These are phyloP conservation scores for Chrysoperla carnea DNA, from an alignment of 1,140 invertebrate genomes.

Conservation along the genomic window DNA sequence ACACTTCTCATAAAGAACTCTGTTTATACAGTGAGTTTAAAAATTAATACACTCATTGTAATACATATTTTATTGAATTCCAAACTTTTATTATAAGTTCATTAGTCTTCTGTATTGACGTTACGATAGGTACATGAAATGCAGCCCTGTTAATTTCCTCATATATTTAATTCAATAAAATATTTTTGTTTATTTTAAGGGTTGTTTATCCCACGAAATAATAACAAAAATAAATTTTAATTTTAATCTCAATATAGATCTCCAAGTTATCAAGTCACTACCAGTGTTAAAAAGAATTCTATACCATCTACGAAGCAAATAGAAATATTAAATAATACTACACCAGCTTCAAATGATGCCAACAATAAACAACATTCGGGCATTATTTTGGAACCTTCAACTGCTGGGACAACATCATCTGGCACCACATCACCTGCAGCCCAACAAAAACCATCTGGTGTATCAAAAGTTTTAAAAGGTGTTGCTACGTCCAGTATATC, in stretches of 20 bases:
- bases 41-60: no score
- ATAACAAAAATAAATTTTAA: not conserved
- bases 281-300: conserved; percentile 6
- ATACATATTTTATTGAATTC: not conserved
- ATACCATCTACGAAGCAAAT: conserved; percentile 23
- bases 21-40: no score
- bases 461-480: conserved; percentile 23
- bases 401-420: conserved; percentile 17
- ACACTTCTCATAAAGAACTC: no score
- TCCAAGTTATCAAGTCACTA: conserved; percentile 23
- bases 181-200: not conserved
- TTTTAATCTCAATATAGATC: conserved; percentile 13
- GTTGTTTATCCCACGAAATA: not conserved
- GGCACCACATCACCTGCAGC: conserved; percentile 14
- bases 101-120: not conserved
- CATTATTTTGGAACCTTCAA: conserved; percentile 19
- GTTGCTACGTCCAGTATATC: conserved; percentile 32
- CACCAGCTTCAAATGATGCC: conserved; percentile 12
- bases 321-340: conserved; percentile 24
- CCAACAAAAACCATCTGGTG: conserved; percentile 14
- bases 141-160: not conserved
- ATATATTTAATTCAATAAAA: not conserved
- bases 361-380: conserved; percentile 17
- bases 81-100: not conserved
- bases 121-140: not conserved